Evolutionary conservation across 2,888 invertebrate species (phyloP).

Genomic region (Copidosoma aretas): DNA sequence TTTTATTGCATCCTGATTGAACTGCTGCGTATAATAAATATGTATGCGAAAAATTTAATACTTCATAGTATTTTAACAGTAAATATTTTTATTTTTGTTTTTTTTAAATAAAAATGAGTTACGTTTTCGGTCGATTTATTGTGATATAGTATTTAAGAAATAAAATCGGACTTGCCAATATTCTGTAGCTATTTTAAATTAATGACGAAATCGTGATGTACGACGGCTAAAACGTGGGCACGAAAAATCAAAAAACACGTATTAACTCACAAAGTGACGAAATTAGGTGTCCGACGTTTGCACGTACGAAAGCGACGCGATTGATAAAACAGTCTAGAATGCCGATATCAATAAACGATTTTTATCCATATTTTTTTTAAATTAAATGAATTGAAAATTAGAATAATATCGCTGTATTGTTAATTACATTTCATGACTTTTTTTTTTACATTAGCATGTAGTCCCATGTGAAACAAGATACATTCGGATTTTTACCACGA

Average conservation of each 20-base stretch:
- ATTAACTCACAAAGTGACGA: slow-evolving; percentile 13
- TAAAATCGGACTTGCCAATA: slow-evolving; percentile 1
- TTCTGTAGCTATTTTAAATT: background rate
- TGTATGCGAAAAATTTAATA: background rate
- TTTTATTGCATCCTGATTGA: background rate
- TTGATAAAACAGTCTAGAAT: slow-evolving; percentile 21
- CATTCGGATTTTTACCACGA: no score
- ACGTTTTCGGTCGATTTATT: slow-evolving; percentile 3
- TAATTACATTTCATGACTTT: no score
- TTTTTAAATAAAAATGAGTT: background rate
- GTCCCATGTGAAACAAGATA: no score
- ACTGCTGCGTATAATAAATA: background rate
- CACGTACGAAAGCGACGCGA: slow-evolving; percentile 19
- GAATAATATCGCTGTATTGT: no score
- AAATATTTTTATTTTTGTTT: slow-evolving; percentile 1
- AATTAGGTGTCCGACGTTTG: slow-evolving; percentile 21
- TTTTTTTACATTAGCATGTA: no score
- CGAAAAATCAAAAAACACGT: slow-evolving; percentile 11
- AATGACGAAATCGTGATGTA: background rate
- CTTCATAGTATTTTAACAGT: background rate
- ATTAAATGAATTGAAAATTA: no score
- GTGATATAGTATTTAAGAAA: slow-evolving; percentile 17
- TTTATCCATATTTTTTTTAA: background rate
- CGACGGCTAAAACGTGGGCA: slow-evolving; percentile 15
- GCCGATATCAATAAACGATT: background rate